Percentiles rank a stretch among this genome's conserved stretches.
These are phyloP conservation scores for Apodemus speciosus DNA, from an alignment of 2,113 vertebrate genomes.

Conservation along the genomic window DNA sequence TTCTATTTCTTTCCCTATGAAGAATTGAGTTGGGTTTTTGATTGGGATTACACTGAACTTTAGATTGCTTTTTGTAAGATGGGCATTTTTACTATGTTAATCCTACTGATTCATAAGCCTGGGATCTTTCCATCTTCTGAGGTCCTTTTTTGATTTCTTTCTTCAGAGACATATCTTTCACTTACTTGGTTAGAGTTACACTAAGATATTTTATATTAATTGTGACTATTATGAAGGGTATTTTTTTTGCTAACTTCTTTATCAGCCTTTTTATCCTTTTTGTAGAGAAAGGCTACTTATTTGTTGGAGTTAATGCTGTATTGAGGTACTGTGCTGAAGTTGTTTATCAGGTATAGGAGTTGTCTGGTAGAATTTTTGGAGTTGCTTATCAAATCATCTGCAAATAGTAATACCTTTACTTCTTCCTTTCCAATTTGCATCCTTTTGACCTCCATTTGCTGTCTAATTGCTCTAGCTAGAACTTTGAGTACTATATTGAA, in stretches of 20 bases:
- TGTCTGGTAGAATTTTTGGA: background rate
- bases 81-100: too few relatives aligned
- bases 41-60: too few relatives aligned
- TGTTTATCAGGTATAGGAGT: background rate
- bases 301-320: background rate
- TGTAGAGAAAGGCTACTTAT: too few relatives aligned
- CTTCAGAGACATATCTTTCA: background rate
- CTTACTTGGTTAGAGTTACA: background rate
- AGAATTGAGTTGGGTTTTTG: too few relatives aligned
- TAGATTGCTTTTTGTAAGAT: too few relatives aligned
- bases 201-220: background rate
- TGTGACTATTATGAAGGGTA: background rate
- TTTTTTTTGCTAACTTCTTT: background rate
- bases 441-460: too few relatives aligned
- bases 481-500: too few relatives aligned
- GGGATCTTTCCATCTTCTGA: background rate
- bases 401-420: background rate
- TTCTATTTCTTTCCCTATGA: too few relatives aligned
- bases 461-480: too few relatives aligned
- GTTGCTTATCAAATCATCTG: background rate
- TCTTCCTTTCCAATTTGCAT: too few relatives aligned
- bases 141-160: background rate
- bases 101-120: too few relatives aligned
- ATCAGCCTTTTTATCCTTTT: too few relatives aligned
- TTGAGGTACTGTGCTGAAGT: background rate